Evolutionary conservation across 2,113 vertebrate species (phyloP), one percentile per base, ranked within the genome.

Genomic region (Mobula hypostoma): DNA sequence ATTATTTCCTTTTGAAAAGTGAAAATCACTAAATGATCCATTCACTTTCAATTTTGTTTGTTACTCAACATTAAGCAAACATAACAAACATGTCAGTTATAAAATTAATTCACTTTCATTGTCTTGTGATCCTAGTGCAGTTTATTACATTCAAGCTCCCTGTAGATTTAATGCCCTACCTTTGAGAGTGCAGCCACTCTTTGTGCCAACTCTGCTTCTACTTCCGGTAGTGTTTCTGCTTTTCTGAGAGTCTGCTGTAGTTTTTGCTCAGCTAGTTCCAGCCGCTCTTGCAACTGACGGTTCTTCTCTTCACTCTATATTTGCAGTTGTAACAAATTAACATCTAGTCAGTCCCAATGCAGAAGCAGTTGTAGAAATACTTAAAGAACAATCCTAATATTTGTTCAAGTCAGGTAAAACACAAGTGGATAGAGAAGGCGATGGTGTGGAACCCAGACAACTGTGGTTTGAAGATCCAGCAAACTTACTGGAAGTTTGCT

Each of bases 201-300:
- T 96, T 99, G 99, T 1, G 99, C 99, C 32, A 99, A 96, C 96
- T 99, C 98, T 0, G 99, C 99, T 94, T 99, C 99, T 96, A 99
- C 99, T 96, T 99, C 99, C 0, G 99, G 99, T 79, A 99, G 96
- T 0, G 98, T 98, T 96, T 99, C 98, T 0, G 98, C 99, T 95
- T 98, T 99, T n/a, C 98, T 96, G 94, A 99, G 96, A 11, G 98
- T 99, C 96, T 99, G 99, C 96, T 99, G 99, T 94, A 99, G 96
- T 96, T 99, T 99, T 95, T 99, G 99, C 95, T 99, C 99, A 0
- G 99, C 99, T 94, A 99, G 94, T 94, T 99, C 99, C 95, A 99
- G 96, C 91, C 99, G 98, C 94, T 99, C 99, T 94, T 99, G 99
- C 80, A 99, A 95, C 56, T 98, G 98, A 56, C 99, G 97, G 94